phyloP scores from a whole-genome alignment of 2,888 invertebrate genomes.

The Coleophora flavipennella region DNA sequence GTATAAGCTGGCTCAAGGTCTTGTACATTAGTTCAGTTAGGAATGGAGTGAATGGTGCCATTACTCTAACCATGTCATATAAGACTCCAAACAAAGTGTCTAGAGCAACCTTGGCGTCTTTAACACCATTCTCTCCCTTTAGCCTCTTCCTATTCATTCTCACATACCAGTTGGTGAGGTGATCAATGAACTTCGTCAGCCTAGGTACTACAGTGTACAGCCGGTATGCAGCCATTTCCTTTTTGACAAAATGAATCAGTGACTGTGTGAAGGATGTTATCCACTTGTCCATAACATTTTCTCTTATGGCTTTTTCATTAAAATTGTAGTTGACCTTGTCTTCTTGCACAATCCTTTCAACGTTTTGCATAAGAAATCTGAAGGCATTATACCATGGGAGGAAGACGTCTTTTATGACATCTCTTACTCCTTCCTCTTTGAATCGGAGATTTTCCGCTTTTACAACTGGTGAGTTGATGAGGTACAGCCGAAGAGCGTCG shows the following conservation, averaged over 20 bases:
- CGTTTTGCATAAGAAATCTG: constrained; percentile 94
- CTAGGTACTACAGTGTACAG: constrained; percentile 96
- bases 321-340: constrained; percentile 70
- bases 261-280: constrained; percentile 97
- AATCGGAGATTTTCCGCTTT: constrained; percentile 96
- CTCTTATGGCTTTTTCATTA: constrained; percentile 64
- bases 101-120: constrained; percentile 88
- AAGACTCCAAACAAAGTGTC: constrained; percentile 92
- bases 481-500: constrained; percentile 94
- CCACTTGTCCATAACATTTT: constrained; percentile 97
- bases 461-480: constrained; percentile 98
- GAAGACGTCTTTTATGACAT: constrained; percentile 97
- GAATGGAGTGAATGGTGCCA: constrained; percentile 99
- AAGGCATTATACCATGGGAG: constrained; percentile 97
- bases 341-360: constrained; percentile 84
- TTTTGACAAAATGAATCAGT: constrained; percentile 86
- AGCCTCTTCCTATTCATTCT: constrained; percentile 95
- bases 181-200: constrained; percentile 96
- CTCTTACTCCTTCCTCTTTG: constrained; percentile 97
- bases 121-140: constrained; percentile 89
- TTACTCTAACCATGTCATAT: constrained; percentile 89
- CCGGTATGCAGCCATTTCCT: constrained; percentile 95
- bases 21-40: constrained; percentile 96
- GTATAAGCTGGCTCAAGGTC: constrained; percentile 80
- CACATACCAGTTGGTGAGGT: constrained; percentile 99